Evolutionary conservation across 2,113 vertebrate species (phyloP), one percentile per base, ranked within the genome.

Genomic region (Ginglymostoma cirratum): DNA sequence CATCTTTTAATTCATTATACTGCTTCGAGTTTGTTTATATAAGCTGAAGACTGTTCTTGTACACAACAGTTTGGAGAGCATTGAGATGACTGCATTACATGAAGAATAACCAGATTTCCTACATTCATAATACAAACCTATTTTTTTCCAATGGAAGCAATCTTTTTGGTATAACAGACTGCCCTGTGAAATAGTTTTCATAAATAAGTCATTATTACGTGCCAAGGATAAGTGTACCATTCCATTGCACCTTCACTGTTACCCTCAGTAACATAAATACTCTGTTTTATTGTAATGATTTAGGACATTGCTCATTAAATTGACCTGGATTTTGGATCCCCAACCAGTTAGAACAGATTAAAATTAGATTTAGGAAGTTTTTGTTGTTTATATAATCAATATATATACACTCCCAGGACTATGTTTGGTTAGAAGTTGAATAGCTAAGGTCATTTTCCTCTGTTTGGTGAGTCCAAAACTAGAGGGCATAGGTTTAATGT

Each of bases 211-310:
- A 83, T 42, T 83, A 42, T 83, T 83, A 38, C 12, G 2, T 42
- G n/a, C 21, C 78, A 83, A 42, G 78, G 17, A 83, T 83, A 83
- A 83, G 5, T 83, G 78, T 83, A 42, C 78, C 78, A 14, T 15
- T 78, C 76, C 76, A 83, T 83, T 83, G 17, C 78, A 83, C 15
- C 78, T 83, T 80, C 76, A 80, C 76, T 80, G n/a, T 80, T 80
- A 80, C 3, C 34, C 38, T 17, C n/a, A 83, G n/a, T 83, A 83
- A 83, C 21, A 6, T 38, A 80, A 80, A 80, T 42, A 42, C 78
- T 4, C 5, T 17, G 78, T 80, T 80, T 38, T 38, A 38, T 80
- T 80, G 17, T 19, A 83, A 42, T 42, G 78, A 42, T 38, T 76
- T 83, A 83, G 38, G 78, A 83, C 78, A 21, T 21, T 42, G 15